These are phyloP conservation scores for Manis pentadactyla DNA, from an alignment of 2,797 vertebrate genomes.

Conservation along the genomic window DNA sequence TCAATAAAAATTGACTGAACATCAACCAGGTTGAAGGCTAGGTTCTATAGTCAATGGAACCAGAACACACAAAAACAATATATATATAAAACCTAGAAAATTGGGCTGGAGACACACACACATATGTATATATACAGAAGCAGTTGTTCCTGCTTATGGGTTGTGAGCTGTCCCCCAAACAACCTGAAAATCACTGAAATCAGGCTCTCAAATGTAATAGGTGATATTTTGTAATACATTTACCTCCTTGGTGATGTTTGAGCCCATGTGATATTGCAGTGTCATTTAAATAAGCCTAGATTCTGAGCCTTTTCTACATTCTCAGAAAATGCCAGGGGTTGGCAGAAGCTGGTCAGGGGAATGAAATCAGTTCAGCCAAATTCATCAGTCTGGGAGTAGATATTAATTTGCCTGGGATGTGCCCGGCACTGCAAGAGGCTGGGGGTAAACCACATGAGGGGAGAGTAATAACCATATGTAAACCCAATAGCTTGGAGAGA, in stretches of 20 bases:
- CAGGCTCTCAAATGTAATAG: not conserved
- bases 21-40: not conserved
- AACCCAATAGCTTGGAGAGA: not conserved
- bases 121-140: not conserved
- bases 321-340: not conserved
- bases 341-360: not conserved
- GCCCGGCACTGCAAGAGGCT: not conserved
- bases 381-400: not conserved
- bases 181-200: not conserved
- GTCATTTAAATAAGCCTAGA: conserved; percentile 55
- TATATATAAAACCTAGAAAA: not conserved
- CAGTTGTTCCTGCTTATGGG: not conserved
- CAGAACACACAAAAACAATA: not conserved
- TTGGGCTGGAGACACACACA: not conserved
- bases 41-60: not conserved
- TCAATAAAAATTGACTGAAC: not conserved
- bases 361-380: not conserved
- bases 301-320: not conserved
- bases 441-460: not conserved
- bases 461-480: not conserved
- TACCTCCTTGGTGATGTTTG: not conserved
- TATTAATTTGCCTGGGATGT: conserved; percentile 2
- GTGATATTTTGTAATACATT: not conserved
- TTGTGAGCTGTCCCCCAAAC: not conserved
- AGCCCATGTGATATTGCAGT: not conserved